A percentile compares a stretch with the other conserved stretches of the same genome.
Conservation (phyloP, 2,113 vertebrate genomes). For the Pelecanus crispus region DNA sequence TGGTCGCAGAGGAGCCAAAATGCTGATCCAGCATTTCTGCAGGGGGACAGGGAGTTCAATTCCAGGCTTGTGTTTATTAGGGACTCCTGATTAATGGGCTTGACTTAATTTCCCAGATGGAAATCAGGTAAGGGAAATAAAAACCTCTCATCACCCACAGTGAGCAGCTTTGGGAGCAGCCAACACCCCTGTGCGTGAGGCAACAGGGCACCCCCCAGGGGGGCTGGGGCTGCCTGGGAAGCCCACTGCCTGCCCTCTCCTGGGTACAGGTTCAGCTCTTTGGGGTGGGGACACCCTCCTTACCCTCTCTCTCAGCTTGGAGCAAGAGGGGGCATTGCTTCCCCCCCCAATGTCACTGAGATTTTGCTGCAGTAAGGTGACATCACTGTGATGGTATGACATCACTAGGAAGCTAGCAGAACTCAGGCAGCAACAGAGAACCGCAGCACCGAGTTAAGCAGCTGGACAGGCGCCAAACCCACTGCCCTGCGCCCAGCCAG, state of each 20-base stretch:
- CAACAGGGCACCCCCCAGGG: neutral
- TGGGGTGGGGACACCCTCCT: too few relatives aligned
- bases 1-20: neutral
- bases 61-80: neutral
- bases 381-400: neutral
- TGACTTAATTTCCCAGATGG: neutral
- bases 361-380: neutral
- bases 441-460: neutral
- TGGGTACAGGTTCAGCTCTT: neutral
- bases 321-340: neutral
- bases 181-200: accelerated
- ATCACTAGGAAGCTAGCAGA: neutral
- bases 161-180: neutral
- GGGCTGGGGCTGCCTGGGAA: neutral
- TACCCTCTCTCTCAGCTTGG: neutral
- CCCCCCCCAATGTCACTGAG: neutral
- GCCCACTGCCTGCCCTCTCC: neutral
- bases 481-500: neutral
- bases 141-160: accelerated
- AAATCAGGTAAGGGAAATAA: neutral
- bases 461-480: neutral
- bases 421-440: neutral
- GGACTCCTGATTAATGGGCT: neutral
- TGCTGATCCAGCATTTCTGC: neutral
- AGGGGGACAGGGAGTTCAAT: neutral